Evolutionary conservation across 2,113 vertebrate species (phyloP).

Genomic region (Paralichthys olivaceus): DNA sequence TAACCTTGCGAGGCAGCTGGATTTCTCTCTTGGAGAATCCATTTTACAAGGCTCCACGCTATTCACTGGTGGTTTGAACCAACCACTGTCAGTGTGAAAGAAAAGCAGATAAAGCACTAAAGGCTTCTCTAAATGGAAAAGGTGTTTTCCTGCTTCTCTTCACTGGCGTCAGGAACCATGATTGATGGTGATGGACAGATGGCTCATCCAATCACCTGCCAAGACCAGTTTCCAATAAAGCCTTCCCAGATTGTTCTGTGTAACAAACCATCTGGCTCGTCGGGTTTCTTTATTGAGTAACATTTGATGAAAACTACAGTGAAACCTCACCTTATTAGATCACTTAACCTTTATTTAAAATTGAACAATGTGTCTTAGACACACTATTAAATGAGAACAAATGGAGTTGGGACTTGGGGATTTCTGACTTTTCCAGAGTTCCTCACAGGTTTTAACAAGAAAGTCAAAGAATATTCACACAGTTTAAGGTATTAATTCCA

Average conservation of each 20-base stretch:
- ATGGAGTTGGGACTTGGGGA: not conserved
- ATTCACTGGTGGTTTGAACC: not conserved
- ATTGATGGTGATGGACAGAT: not conserved
- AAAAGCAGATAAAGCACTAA: not conserved
- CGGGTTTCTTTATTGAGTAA: not conserved
- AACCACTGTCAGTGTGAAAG: not conserved
- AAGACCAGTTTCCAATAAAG: not conserved
- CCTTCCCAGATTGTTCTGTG: not conserved
- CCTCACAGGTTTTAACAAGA: not conserved
- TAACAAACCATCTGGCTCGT: not conserved
- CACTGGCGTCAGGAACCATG: not conserved
- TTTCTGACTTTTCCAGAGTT: not conserved
- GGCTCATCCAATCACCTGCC: not conserved
- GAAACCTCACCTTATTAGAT: not conserved
- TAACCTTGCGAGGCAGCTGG: not conserved
- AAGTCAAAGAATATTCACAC: not conserved
- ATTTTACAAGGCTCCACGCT: not conserved
- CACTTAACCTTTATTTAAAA: not conserved
- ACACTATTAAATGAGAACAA: not conserved
- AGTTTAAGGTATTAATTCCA: too few species aligned
- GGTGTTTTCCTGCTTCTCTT: not conserved
- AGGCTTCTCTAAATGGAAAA: not conserved
- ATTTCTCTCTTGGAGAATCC: not conserved
- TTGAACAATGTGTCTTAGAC: not conserved
- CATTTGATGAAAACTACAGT: not conserved